Evolutionary conservation across 2,888 invertebrate species (phyloP).

Genomic region (Omphaloscelis lunosa): DNA sequence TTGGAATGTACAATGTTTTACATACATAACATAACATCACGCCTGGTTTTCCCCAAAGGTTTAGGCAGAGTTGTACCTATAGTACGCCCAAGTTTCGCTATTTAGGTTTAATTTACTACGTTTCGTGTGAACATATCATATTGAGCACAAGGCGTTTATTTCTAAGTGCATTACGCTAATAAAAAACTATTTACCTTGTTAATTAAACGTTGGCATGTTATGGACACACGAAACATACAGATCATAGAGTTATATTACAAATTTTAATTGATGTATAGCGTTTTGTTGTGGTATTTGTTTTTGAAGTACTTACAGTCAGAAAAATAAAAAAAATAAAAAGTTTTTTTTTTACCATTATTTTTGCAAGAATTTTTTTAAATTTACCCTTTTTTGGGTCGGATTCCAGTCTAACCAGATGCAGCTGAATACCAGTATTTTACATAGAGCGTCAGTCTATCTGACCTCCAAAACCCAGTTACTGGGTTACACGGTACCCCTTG

Average conservation of each 20-base stretch:
- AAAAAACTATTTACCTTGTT: conserved; percentile 63
- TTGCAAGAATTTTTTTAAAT: too few relatives aligned
- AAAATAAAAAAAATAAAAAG: too few relatives aligned
- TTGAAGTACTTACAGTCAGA: not conserved
- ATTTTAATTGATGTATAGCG: conserved; percentile 1
- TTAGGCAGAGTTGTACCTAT: too few relatives aligned
- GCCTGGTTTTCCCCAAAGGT: not conserved
- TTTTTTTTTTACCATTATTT: too few relatives aligned
- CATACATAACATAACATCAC: not conserved
- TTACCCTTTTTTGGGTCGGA: too few relatives aligned
- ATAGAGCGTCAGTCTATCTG: too few relatives aligned
- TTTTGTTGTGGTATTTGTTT: not conserved
- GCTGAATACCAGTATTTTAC: too few relatives aligned
- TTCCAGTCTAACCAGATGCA: too few relatives aligned
- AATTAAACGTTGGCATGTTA: conserved; percentile 67
- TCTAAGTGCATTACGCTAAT: conserved; percentile 57
- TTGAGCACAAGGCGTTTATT: conserved; percentile 24
- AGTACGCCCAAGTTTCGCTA: not conserved
- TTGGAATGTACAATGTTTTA: too few relatives aligned
- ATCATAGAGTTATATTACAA: conserved; percentile 24
- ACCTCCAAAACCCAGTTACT: too few relatives aligned
- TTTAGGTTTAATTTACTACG: not conserved
- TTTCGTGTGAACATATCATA: conserved; percentile 28
- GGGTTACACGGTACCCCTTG: too few relatives aligned
- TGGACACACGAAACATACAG: conserved; percentile 33